Base-by-base conservation (phyloP, 2,888 invertebrate species). In the Leptinotarsa rubiginosa region DNA sequence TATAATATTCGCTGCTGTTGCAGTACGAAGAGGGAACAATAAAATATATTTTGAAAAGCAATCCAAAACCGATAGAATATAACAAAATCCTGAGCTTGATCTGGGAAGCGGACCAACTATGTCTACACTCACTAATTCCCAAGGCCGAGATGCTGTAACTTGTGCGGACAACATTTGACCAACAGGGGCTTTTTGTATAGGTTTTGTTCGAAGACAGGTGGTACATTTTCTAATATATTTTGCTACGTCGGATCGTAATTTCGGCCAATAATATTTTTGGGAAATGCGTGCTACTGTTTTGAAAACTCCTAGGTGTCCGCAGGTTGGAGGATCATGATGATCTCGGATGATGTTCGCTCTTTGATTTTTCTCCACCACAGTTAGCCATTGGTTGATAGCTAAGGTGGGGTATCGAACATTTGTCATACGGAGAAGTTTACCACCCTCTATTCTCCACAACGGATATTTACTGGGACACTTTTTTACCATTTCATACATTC, bases 81-180 rank as follows among this genome's bases (percentile, higher is more conserved):
- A 69, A 20, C 50, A 52, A 59, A 69, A 47, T 41, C 77, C 75
- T 13, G 56, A 54, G 16, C 66, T 22, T 10, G 74, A 69, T 16
- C 72, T 68, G n/a, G 75, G 75, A 12, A 75, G 56, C 4, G 75
- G 73, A n/a, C 75, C 75, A 3, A 77, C 72, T 1, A 74, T 41
- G 56, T 81, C 78, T 0, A 65, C 56, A 59, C 76, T 75, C 12
- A 81, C 41, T 20, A 79, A 22, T 65, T 77, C 56, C 75, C 75
- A 77, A 22, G 77, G 75, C 47, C 73, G 31, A 3, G 59, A 25
- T 47, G 66, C 64, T 12, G 74, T 68, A 4, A 66, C 69, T 31
- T 64, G 69, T 12, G 50, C 25, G 47, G 70, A 69, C 15, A 67
- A 59, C 72, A 77, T n/a, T n/a, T n/a, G n/a, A n/a, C n/a, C n/a